Evolutionary conservation across 2,888 invertebrate genomes (phyloP).

Genomic region (Trissolcus japonicus): DNA sequence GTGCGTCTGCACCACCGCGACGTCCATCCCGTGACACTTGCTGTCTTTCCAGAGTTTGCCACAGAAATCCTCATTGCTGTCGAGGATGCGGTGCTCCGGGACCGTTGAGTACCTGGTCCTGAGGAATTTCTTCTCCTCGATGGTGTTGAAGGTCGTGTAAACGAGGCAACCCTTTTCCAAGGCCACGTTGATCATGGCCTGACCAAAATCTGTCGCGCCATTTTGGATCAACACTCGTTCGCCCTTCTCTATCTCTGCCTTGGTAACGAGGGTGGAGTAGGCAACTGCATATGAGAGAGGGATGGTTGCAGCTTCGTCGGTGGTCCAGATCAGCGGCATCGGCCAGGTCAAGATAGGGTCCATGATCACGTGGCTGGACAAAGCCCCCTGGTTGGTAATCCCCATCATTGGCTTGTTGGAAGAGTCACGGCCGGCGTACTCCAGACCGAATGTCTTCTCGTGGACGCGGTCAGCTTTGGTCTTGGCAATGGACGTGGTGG

Average conservation of each 20-base stretch:
- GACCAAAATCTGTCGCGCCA: slow-evolving; percentile 81
- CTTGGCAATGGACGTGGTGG: slow-evolving; percentile 78
- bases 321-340: slow-evolving; percentile 79
- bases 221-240: slow-evolving; percentile 74
- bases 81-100: slow-evolving; percentile 80
- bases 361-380: slow-evolving; percentile 78
- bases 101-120: slow-evolving; percentile 77
- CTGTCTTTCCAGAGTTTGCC: slow-evolving; percentile 81
- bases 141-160: slow-evolving; percentile 80
- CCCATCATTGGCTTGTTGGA: slow-evolving; percentile 77
- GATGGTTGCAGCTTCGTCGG: slow-evolving; percentile 82
- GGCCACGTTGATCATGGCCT: slow-evolving; percentile 82
- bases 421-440: slow-evolving; percentile 80
- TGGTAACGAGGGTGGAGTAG: slow-evolving; percentile 79
- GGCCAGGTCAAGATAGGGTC: slow-evolving; percentile 78
- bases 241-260: slow-evolving; percentile 77
- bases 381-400: slow-evolving; percentile 67
- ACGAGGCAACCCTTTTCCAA: slow-evolving; percentile 79
- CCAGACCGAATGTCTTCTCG: slow-evolving; percentile 78
- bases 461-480: slow-evolving; percentile 75
- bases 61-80: slow-evolving; percentile 75
- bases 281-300: slow-evolving; percentile 82
- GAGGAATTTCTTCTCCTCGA: slow-evolving; percentile 78
- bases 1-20: slow-evolving; percentile 79
- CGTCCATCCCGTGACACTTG: slow-evolving; percentile 78